A percentile compares a stretch with the other conserved stretches of the same genome.
Evolutionary conservation across 2,113 vertebrate genomes (phyloP).

Genomic region (Narcine bancroftii): DNA sequence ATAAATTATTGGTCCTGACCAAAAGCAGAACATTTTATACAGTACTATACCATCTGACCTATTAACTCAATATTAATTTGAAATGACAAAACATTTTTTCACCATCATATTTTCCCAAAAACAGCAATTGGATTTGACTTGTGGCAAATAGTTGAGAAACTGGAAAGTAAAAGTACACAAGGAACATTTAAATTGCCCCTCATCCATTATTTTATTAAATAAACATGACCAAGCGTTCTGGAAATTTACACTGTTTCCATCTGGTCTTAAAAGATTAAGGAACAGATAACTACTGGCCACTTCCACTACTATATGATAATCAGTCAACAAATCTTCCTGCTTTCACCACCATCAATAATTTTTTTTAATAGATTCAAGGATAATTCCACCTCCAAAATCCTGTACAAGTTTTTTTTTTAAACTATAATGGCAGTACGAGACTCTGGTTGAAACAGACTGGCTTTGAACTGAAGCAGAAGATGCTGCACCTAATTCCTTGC

Average conservation of each 20-base stretch:
- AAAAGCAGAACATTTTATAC: neutral
- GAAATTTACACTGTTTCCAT: neutral
- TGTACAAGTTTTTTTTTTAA: neutral
- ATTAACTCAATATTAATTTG: conserved; percentile 27
- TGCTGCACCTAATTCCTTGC: neutral
- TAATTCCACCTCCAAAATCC: neutral
- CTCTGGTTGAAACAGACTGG: neutral
- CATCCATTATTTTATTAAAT: neutral
- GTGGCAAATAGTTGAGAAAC: neutral
- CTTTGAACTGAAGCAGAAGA: neutral
- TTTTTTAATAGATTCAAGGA: no score
- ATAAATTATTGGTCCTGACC: conserved; percentile 22
- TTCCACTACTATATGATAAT: neutral
- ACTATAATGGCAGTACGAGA: neutral
- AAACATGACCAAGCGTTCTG: neutral
- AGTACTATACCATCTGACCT: conserved; percentile 4
- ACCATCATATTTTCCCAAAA: neutral
- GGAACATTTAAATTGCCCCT: neutral
- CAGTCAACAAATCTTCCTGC: neutral
- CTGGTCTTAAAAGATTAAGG: neutral
- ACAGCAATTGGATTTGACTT: neutral
- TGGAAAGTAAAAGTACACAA: neutral
- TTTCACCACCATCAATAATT: neutral
- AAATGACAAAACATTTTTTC: neutral
- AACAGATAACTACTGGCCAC: neutral